Evolutionary conservation across 1,140 invertebrate genomes (phyloP).

Genomic region (Apis florea): DNA sequence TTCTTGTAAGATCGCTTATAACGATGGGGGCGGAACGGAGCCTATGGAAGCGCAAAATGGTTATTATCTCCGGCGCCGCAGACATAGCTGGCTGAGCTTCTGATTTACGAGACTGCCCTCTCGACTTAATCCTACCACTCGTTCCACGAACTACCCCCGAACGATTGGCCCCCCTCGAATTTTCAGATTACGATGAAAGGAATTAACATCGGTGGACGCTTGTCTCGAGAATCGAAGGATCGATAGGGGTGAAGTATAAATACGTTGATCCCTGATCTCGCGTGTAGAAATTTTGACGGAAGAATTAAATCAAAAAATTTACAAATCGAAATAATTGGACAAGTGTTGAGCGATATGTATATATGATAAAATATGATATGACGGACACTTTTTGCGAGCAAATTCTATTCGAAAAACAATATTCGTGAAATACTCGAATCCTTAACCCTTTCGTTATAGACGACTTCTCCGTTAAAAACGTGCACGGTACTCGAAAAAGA

Average conservation of each 20-base stretch:
- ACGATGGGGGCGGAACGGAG: constrained; percentile 62
- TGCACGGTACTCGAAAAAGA: too few species aligned
- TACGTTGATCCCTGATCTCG: too few species aligned
- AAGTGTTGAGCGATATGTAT: too few species aligned
- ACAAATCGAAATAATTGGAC: background rate
- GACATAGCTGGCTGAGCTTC: constrained; percentile 70
- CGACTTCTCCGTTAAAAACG: too few species aligned
- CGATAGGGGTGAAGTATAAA: too few species aligned
- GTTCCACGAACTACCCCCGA: constrained; percentile 40
- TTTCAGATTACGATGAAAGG: constrained; percentile 11
- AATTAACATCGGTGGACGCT: constrained; percentile 33
- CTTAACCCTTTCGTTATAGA: too few species aligned
- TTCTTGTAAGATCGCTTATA: constrained; percentile 64
- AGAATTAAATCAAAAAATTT: background rate
- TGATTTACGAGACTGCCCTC: constrained; percentile 73
- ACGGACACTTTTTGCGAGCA: too few species aligned
- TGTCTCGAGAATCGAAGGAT: constrained; percentile 30
- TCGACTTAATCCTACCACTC: constrained; percentile 72
- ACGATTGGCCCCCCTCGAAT: constrained; percentile 36
- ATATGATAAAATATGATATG: too few species aligned
- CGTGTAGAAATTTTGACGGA: background rate
- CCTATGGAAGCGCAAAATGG: constrained; percentile 75
- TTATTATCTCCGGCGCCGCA: constrained; percentile 72
- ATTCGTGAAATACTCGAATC: too few species aligned
- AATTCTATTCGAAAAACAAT: too few species aligned